These are phyloP conservation scores for Perizoma affinitatum DNA, from an alignment of 2,888 invertebrate genomes.

Conservation along the genomic window DNA sequence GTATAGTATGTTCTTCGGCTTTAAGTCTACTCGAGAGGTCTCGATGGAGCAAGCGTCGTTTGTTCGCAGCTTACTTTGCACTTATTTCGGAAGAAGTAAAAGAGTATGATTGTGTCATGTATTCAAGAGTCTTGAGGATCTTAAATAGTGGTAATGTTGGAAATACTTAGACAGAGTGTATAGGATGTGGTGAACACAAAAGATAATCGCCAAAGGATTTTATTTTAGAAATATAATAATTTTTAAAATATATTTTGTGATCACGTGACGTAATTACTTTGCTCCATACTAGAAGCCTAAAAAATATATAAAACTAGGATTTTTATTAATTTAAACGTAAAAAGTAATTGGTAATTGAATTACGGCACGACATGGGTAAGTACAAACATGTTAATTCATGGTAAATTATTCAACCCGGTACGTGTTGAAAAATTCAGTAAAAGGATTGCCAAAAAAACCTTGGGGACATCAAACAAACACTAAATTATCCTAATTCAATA, in stretches of 20 bases:
- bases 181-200: too few relatives aligned
- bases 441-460: slow-evolving; percentile 45
- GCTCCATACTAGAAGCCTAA: too few relatives aligned
- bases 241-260: too few relatives aligned
- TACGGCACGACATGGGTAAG: slow-evolving; percentile 33
- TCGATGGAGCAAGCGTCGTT: slow-evolving; percentile 29
- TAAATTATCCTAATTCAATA: slow-evolving; percentile 72
- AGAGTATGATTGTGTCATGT: slow-evolving; percentile 25
- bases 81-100: slow-evolving; percentile 27
- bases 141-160: slow-evolving; percentile 16
- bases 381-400: slow-evolving; percentile 30
- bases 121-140: slow-evolving; percentile 36
- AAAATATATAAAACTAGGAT: too few relatives aligned
- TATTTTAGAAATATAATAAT: too few relatives aligned
- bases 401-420: slow-evolving; percentile 31
- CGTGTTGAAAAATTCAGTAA: slow-evolving; percentile 30
- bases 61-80: slow-evolving; percentile 37
- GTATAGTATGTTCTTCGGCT: slow-evolving; percentile 48
- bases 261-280: too few relatives aligned
- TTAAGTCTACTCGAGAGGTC: slow-evolving; percentile 37
- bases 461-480: slow-evolving; percentile 63
- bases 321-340: slow-evolving; percentile 20
- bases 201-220: too few relatives aligned
- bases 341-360: slow-evolving; percentile 27
- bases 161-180: neutral